phyloP scores from a whole-genome alignment of 1,140 invertebrate species.

The Oryctes rhinoceros region DNA sequence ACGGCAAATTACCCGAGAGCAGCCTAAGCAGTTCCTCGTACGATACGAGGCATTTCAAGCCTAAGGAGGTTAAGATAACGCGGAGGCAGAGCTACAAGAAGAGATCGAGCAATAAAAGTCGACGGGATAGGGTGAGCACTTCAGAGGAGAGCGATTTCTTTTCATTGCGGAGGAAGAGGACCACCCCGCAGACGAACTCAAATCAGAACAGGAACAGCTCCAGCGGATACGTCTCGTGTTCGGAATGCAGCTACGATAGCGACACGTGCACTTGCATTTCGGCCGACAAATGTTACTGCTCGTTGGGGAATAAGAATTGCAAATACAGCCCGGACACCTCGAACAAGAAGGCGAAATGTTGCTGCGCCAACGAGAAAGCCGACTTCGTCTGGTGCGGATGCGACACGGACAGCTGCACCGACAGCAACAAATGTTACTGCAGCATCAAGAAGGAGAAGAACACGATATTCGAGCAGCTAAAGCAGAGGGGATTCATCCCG shows the following conservation, averaged over 20 bases:
- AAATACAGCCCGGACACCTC: slow-evolving; percentile 47
- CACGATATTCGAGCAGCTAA: slow-evolving; percentile 65
- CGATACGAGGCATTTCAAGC: slow-evolving; percentile 67
- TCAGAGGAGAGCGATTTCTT: slow-evolving; percentile 76
- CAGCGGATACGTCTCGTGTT: slow-evolving; percentile 83
- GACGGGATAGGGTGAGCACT: slow-evolving; percentile 63
- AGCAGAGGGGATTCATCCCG: slow-evolving; percentile 65
- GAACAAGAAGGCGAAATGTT: slow-evolving; percentile 69
- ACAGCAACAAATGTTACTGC: slow-evolving; percentile 91
- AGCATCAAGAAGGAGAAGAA: slow-evolving; percentile 43
- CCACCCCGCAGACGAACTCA: background rate
- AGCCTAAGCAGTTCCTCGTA: slow-evolving; percentile 68
- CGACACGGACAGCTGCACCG: slow-evolving; percentile 86
- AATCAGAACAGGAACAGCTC: slow-evolving; percentile 74
- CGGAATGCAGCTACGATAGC: slow-evolving; percentile 84
- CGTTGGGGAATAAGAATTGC: slow-evolving; percentile 61
- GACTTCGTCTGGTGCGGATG: slow-evolving; percentile 67
- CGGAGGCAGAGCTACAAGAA: slow-evolving; percentile 59
- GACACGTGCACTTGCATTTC: slow-evolving; percentile 79
- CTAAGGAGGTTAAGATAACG: slow-evolving; percentile 64
- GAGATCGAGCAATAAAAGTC: slow-evolving; percentile 56
- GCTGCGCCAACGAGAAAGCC: slow-evolving; percentile 67
- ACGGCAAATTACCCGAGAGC: slow-evolving; percentile 62
- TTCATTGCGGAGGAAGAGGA: slow-evolving; percentile 61
- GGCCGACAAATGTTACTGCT: slow-evolving; percentile 81